These are phyloP conservation scores for Subanguina moxae DNA, from an alignment of 1,140 invertebrate species.

Conservation along the genomic window DNA sequence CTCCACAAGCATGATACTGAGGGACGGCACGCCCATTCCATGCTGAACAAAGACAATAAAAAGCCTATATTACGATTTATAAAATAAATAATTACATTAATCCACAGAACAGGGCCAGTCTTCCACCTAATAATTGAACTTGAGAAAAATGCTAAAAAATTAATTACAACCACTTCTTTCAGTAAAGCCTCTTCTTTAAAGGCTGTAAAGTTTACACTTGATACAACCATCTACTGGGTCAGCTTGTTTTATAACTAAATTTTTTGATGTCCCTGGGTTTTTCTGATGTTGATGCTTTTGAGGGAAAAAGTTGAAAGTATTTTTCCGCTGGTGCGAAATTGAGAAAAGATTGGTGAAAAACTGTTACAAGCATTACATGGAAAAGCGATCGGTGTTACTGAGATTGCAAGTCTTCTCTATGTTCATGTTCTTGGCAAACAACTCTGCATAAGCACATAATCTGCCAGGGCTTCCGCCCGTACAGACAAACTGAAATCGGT, in stretches of 20 bases:
- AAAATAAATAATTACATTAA: conserved; percentile 71
- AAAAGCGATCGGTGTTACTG: conserved; percentile 82
- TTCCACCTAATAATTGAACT: conserved; percentile 69
- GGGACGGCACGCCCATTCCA: conserved; percentile 86
- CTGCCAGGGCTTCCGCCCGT: conserved; percentile 92
- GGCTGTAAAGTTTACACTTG: too few relatives aligned
- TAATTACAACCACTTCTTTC: too few relatives aligned
- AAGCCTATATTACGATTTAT: neutral
- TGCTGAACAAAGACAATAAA: conserved; percentile 66
- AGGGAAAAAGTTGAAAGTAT: too few relatives aligned
- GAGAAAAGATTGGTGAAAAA: too few relatives aligned
- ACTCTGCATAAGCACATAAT: conserved; percentile 86
- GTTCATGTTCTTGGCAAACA: conserved; percentile 80
- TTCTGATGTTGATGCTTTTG: too few relatives aligned
- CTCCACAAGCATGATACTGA: conserved; percentile 85
- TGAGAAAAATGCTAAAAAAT: too few relatives aligned
- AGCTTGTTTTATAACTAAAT: too few relatives aligned
- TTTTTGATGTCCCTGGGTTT: too few relatives aligned
- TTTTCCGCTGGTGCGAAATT: too few relatives aligned
- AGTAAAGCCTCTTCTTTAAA: too few relatives aligned
- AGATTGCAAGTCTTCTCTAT: conserved; percentile 85
- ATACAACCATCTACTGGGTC: too few relatives aligned
- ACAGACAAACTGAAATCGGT: conserved; percentile 77
- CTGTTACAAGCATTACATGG: conserved; percentile 65
- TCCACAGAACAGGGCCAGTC: conserved; percentile 83